Evolutionary conservation across 2,888 invertebrate genomes (phyloP).

Genomic region (Polietes domitor): DNA sequence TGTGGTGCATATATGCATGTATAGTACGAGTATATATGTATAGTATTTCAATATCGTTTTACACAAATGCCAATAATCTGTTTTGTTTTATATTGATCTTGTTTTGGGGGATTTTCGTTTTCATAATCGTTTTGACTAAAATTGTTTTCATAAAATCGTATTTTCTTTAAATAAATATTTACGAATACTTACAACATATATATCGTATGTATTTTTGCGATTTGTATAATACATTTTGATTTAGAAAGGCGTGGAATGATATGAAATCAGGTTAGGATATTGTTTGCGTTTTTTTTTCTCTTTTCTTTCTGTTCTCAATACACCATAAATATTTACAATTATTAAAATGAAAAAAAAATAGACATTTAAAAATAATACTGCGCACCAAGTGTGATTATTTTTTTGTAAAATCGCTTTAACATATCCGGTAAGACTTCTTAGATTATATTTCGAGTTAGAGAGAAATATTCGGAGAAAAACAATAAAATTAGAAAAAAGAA

Average conservation of each 20-base stretch:
- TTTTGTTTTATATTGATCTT: background rate
- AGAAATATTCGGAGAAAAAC: too few species aligned
- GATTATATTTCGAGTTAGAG: too few species aligned
- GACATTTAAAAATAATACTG: background rate
- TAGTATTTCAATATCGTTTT: constrained; percentile 28
- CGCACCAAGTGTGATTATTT: too few species aligned
- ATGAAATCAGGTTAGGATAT: constrained; percentile 31
- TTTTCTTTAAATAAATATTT: constrained; percentile 42
- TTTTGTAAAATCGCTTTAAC: too few species aligned
- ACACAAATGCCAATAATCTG: constrained; percentile 27
- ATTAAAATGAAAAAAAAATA: constrained; percentile 1
- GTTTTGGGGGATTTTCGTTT: constrained; percentile 6
- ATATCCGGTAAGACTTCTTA: too few species aligned
- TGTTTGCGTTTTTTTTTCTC: background rate
- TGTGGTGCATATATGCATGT: constrained; percentile 18
- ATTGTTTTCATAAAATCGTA: constrained; percentile 52
- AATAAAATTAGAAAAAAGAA: too few species aligned
- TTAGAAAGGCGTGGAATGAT: constrained; percentile 51
- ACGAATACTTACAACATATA: constrained; percentile 49
- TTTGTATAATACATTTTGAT: constrained; percentile 57
- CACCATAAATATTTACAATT: constrained; percentile 4
- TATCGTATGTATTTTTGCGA: background rate
- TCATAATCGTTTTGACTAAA: constrained; percentile 32
- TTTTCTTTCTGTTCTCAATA: background rate
- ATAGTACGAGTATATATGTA: constrained; percentile 27